Percentiles rank a stretch among this genome's conserved stretches.
phyloP scores from a whole-genome alignment of 2,888 invertebrate genomes.

The Pterostichus niger region DNA sequence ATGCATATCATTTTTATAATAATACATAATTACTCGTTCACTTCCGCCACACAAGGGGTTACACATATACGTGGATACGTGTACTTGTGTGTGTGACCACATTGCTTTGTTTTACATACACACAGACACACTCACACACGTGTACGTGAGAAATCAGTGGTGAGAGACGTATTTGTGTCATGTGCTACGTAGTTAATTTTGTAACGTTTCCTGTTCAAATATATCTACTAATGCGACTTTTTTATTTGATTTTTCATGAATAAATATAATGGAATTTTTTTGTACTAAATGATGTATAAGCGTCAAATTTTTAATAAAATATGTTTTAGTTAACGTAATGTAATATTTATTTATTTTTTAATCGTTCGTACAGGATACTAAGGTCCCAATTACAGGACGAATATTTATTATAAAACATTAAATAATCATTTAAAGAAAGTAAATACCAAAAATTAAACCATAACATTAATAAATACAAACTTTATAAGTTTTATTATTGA shows the following conservation, averaged over 20 bases:
- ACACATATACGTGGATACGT: conserved; percentile 46
- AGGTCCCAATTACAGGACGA: too few relatives aligned
- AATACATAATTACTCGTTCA: conserved; percentile 65
- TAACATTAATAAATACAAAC: too few relatives aligned
- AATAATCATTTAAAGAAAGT: too few relatives aligned
- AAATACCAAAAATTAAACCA: too few relatives aligned
- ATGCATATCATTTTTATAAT: conserved; percentile 67
- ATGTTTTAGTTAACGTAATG: neutral
- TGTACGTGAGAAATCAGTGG: conserved; percentile 53
- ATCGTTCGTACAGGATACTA: too few relatives aligned
- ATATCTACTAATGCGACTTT: conserved; percentile 20
- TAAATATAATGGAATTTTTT: conserved; percentile 14
- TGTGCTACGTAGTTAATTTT: conserved; percentile 44
- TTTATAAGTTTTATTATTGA: too few relatives aligned
- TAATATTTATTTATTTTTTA: too few relatives aligned
- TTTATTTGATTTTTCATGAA: neutral
- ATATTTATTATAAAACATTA: too few relatives aligned
- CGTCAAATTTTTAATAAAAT: conserved; percentile 2
- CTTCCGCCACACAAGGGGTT: conserved; percentile 61
- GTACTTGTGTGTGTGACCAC: conserved; percentile 27
- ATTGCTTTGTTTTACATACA: conserved; percentile 57
- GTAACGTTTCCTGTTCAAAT: conserved; percentile 54
- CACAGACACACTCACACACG: conserved; percentile 13
- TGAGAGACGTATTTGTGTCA: conserved; percentile 56
- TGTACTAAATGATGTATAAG: neutral